phyloP scores from a whole-genome alignment of 92 coral and sea anemone genomes.

The Siderastrea radians region DNA sequence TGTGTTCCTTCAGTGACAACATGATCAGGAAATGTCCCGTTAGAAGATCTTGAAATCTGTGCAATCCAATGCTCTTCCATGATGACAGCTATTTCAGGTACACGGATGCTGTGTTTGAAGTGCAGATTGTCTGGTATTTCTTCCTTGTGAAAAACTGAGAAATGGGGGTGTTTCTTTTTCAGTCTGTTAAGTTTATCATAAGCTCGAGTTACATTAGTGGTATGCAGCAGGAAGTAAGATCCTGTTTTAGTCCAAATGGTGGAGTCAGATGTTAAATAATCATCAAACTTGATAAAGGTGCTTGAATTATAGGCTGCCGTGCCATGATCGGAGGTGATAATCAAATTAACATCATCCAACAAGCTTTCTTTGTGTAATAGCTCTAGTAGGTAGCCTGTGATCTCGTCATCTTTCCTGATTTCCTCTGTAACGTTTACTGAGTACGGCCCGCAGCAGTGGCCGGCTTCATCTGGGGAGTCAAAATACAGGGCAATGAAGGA shows the following conservation, averaged over 20 bases:
- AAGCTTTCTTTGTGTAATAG: slow-evolving; percentile 32
- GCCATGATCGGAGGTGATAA: slow-evolving; percentile 91
- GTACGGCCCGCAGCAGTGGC: slow-evolving; percentile 73
- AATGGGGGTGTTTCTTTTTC: slow-evolving; percentile 24
- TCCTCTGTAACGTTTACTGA: slow-evolving; percentile 47
- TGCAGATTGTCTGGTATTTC: slow-evolving; percentile 75
- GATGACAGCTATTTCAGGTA: slow-evolving; percentile 68
- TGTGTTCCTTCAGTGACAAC: slow-evolving; percentile 55
- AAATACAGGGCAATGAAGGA: slow-evolving; percentile 68
- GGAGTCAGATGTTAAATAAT: slow-evolving; percentile 57
- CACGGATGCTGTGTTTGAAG: slow-evolving; percentile 53
- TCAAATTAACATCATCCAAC: slow-evolving; percentile 66
- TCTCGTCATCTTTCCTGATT: slow-evolving; percentile 48
- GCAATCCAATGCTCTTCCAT: slow-evolving; percentile 49
- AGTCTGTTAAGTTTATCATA: slow-evolving; percentile 48
- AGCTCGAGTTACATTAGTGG: slow-evolving; percentile 30
- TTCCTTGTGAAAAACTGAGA: slow-evolving; percentile 59
- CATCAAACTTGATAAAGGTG: slow-evolving; percentile 48
- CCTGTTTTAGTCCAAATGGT: slow-evolving; percentile 6
- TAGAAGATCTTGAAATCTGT: slow-evolving; percentile 18
- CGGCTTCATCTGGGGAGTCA: slow-evolving; percentile 78
- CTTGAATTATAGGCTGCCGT: slow-evolving; percentile 64
- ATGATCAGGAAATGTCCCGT: neutral
- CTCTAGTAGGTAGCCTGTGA: slow-evolving; percentile 54
- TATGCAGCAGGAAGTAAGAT: slow-evolving; percentile 34